These are phyloP conservation scores for Trogon surrucura DNA, from an alignment of 2,113 vertebrate species.

Conservation along the genomic window DNA sequence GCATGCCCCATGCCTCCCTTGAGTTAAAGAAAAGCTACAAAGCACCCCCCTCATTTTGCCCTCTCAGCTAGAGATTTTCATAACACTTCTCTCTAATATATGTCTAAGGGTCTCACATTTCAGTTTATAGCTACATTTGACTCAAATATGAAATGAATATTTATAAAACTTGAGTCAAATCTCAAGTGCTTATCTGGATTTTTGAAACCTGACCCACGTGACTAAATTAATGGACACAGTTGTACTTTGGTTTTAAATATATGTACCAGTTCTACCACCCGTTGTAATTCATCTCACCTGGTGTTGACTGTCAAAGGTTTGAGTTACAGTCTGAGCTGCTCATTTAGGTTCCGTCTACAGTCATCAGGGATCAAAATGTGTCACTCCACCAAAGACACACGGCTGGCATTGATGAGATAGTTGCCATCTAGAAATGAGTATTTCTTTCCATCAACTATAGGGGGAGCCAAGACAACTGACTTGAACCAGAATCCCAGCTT, in stretches of 20 bases:
- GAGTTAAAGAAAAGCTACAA: background rate
- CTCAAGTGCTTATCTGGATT: slow-evolving; percentile 27
- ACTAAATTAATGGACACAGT: background rate
- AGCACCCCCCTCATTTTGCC: background rate
- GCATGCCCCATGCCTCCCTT: background rate
- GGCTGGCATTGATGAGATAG: background rate
- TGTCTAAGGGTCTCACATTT: background rate
- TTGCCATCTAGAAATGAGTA: background rate
- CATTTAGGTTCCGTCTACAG: background rate
- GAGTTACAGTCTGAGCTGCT: background rate
- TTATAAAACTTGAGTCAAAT: slow-evolving; percentile 31
- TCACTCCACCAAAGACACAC: background rate
- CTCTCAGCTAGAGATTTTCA: background rate
- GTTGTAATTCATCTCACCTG: background rate
- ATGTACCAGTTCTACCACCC: background rate
- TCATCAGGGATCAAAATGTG: accelerated
- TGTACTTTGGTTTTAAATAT: background rate
- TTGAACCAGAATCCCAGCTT: background rate
- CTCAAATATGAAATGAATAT: slow-evolving; percentile 31
- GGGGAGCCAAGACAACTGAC: slow-evolving; percentile 10
- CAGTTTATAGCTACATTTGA: slow-evolving; percentile 7
- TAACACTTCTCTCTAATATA: background rate
- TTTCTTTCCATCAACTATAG: slow-evolving; percentile 13
- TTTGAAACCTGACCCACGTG: background rate
- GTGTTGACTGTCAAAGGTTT: background rate